Percentiles rank a stretch among this genome's conserved stretches.
These are phyloP conservation scores for Seriola rivoliana DNA, from an alignment of 2,113 vertebrate species.

Conservation along the genomic window DNA sequence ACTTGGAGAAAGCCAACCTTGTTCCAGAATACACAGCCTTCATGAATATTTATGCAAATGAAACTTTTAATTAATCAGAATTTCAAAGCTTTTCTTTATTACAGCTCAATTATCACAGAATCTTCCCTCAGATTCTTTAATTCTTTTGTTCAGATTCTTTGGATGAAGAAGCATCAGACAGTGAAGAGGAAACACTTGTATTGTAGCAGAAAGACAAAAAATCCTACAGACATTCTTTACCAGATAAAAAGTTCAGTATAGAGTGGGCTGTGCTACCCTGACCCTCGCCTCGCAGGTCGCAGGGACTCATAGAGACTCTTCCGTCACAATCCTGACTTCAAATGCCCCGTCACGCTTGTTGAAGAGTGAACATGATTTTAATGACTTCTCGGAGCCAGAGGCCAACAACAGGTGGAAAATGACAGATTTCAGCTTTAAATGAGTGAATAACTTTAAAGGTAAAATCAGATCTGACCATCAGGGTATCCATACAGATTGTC, in stretches of 20 bases:
- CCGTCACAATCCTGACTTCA: neutral
- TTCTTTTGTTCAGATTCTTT: neutral
- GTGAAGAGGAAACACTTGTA: neutral
- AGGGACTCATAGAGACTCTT: neutral
- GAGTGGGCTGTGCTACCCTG: neutral
- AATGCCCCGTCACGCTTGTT: neutral
- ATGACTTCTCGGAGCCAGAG: neutral
- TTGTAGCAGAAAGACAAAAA: neutral
- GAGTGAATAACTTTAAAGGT: neutral
- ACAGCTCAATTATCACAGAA: neutral
- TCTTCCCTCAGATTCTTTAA: neutral
- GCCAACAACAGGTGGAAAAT: neutral
- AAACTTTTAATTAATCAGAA: neutral
- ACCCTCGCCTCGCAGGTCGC: neutral
- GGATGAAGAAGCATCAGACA: neutral
- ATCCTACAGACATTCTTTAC: neutral
- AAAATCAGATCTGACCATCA: conserved; percentile 83
- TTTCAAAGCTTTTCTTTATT: neutral
- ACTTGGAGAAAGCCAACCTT: neutral
- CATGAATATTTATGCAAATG: neutral
- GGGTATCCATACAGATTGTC: conserved; percentile 96
- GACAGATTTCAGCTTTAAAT: neutral
- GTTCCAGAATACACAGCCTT: neutral
- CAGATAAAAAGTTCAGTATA: neutral
- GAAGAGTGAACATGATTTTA: neutral